These are phyloP conservation scores for Exephanes ischioxanthus DNA, from an alignment of 2,888 invertebrate species.

Conservation along the genomic window DNA sequence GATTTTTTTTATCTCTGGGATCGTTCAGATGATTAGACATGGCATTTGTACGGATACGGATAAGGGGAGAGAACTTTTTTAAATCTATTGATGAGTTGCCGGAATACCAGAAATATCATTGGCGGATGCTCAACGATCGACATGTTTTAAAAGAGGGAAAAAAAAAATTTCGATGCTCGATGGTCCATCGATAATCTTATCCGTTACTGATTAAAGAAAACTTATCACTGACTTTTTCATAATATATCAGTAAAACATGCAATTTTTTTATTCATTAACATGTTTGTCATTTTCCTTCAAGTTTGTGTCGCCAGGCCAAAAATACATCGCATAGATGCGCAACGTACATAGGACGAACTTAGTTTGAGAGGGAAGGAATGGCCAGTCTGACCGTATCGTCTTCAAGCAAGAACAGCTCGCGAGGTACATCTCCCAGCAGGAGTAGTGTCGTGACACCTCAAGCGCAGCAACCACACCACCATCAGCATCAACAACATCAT, in stretches of 20 bases:
- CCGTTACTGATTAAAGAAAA: background rate
- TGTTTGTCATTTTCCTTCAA: background rate
- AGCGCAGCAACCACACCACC: conserved; percentile 29
- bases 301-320: conserved; percentile 61
- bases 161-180: background rate
- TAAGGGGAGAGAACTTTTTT: background rate
- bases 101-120: background rate
- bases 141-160: background rate
- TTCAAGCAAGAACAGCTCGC: conserved; percentile 83
- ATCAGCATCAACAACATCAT: conserved; percentile 54
- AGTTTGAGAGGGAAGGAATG: conserved; percentile 76
- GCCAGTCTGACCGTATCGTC: conserved; percentile 83
- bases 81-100: background rate
- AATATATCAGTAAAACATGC: too few species aligned
- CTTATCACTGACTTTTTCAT: background rate
- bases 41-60: too few species aligned
- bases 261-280: background rate
- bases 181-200: conserved; percentile 15
- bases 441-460: conserved; percentile 74
- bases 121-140: too few species aligned
- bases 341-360: conserved; percentile 42
- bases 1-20: background rate
- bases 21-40: too few species aligned
- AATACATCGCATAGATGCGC: conserved; percentile 64
- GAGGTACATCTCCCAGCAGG: conserved; percentile 82